These are phyloP conservation scores for Drosophila carrolli DNA, from an alignment of 1,140 invertebrate species.

Conservation along the genomic window DNA sequence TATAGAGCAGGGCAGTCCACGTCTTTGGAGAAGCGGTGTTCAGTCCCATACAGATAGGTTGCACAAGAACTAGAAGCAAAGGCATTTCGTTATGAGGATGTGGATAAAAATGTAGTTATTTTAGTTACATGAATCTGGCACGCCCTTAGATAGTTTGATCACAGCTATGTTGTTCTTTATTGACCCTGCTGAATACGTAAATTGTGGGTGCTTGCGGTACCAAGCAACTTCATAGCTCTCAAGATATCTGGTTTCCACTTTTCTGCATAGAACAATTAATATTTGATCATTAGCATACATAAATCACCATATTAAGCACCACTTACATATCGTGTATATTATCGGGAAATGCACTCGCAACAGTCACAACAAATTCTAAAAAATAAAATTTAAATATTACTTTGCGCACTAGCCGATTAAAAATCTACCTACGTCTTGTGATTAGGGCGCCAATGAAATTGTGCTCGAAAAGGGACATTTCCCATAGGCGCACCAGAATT, in stretches of 20 bases:
- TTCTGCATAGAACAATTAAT: background rate
- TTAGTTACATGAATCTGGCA: background rate
- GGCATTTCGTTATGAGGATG: background rate
- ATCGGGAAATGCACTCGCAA: background rate
- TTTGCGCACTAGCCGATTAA: no score
- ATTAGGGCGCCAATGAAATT: background rate
- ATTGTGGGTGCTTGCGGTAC: background rate
- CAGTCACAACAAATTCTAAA: background rate
- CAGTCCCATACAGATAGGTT: background rate
- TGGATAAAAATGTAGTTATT: background rate
- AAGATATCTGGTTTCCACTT: background rate
- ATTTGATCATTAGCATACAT: background rate
- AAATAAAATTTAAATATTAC: background rate
- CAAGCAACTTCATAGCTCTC: background rate
- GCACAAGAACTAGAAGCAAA: background rate
- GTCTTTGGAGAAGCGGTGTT: background rate
- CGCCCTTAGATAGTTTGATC: background rate
- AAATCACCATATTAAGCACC: background rate
- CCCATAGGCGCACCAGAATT: background rate
- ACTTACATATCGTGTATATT: background rate
- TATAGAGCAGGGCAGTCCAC: background rate
- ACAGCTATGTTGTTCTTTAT: constrained; percentile 3
- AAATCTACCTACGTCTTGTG: background rate
- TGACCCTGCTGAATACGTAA: no score
- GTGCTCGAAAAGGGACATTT: background rate